Base-by-base conservation (phyloP, 2,888 invertebrate genomes). In the Unio delphinus region DNA sequence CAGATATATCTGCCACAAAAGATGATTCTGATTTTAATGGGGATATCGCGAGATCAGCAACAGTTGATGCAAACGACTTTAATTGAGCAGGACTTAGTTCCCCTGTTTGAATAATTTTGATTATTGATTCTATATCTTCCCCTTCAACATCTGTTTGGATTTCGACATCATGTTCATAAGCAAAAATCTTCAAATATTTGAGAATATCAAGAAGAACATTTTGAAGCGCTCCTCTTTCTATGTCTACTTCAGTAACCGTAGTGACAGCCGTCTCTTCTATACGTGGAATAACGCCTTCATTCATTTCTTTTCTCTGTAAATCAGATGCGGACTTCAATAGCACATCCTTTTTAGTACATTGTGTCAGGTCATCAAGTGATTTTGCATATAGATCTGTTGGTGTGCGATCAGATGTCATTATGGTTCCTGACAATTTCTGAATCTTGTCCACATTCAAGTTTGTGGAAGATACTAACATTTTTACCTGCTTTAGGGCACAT, bases 21-120 rank as follows among this genome's bases (percentile, higher is more conserved):
- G 77, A 77, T 4, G 72, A 69, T 8, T 77, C 69, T 23, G 75
- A 66, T 64, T 75, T 74, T 15, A 73, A 61, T 26, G 74, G 75
- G 15, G 68, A 70, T 58, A 66, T 75, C 11, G 73, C 55, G 23
- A 71, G 58, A 45, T 62, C 62, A 23, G 66, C 71, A 30, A 77
- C 71, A 28, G 74, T 62, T 4, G n/a, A 58, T 6, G 74, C 77
- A 45, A 77, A 74, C 30, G 71, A 73, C 18, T 67, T n/a, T 30
- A 74, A 54, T 15, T 65, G 54, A 4, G 69, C 66, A 26, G 65
- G 45, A 18, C 56, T 63, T 18, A 76, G 18, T 6, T 23, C 28
- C 6, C 61, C 63, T 20, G 60, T 30, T 30, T 23, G 34, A 18
- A 74, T 65, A 23, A 67, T 58, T 6, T 55, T 55, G 6, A 73